Evolutionary conservation across 2,888 invertebrate genomes (phyloP), one percentile per base, ranked within the genome.

Genomic region (Alviniconcha strummeri): DNA sequence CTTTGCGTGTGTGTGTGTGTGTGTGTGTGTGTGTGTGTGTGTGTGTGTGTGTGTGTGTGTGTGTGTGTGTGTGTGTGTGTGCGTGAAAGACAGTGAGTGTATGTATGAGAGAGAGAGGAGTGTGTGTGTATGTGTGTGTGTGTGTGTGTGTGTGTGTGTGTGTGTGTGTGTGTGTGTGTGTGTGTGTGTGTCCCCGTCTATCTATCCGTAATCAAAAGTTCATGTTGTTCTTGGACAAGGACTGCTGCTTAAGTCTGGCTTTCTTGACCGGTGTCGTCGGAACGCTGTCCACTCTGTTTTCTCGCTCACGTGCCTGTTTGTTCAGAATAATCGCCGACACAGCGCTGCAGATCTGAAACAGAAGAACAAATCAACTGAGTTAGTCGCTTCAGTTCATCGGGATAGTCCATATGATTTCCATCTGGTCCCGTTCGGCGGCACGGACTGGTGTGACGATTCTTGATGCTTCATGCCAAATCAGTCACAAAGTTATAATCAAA

Each of bases 281-380:
- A 8, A 15, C 75, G 55, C 17, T 75, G 54, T 55, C 55, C 55
- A 75, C 75, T 1, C n/a, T 19, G 8, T 36, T 19, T 19, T 72
- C 36, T 36, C 36, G 72, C 36, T 72, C 56, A 8, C n/a, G 54
- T 4, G 76, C 76, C n/a, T 76, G 76, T n/a, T 56, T 76, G 56
- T 76, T 76, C 76, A 76, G 56, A 19, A 76, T 76, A 54, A 76
- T 36, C 56, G 76, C 76, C 7, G 76, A 76, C 76, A 76, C 76
- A 6, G 76, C 56, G 11, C 76, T 76, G 76, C 76, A 76, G 7
- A 76, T 15, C 76, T 76, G 76, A n/a, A 76, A 76, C 8, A 13
- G 69, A 17, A 7, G 69, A 36, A 36, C 36, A 36, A 36, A 36
- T 36, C 36, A 36, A 36, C 36, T 36, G 36, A 36, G 36, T 36